Conservation (phyloP, 2,888 invertebrate species). For the Epinotia brunnichana region DNA sequence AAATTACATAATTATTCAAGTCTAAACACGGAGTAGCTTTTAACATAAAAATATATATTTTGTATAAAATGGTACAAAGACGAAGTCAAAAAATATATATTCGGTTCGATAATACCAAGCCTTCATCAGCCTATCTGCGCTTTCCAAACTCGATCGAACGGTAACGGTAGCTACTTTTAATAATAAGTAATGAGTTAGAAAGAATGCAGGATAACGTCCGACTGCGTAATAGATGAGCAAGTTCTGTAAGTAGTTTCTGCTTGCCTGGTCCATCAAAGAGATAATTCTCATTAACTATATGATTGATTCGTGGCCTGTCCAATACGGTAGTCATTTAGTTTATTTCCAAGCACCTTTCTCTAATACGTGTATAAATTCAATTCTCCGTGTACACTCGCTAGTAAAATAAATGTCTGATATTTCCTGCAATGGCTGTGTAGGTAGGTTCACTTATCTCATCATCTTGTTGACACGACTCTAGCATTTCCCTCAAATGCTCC, state of each 20-base stretch:
- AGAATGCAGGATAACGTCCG: slow-evolving; percentile 68
- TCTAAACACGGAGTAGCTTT: not conserved
- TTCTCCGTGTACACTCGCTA: not conserved
- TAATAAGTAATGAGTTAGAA: slow-evolving; percentile 76
- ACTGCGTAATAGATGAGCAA: slow-evolving; percentile 60
- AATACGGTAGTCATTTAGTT: slow-evolving; percentile 70
- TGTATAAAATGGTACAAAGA: not conserved
- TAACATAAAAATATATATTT: not conserved
- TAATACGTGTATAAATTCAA: slow-evolving; percentile 4
- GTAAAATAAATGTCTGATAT: not conserved
- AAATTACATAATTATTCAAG: slow-evolving; percentile 8
- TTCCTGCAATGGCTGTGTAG: not conserved
- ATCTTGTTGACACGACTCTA: slow-evolving; percentile 1
- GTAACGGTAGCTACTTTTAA: slow-evolving; percentile 77
- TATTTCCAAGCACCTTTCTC: slow-evolving; percentile 10
- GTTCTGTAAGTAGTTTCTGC: slow-evolving; percentile 53
- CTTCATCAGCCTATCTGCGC: slow-evolving; percentile 49
- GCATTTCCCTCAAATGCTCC: slow-evolving; percentile 15
- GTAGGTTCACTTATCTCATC: slow-evolving; percentile 10
- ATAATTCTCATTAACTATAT: slow-evolving; percentile 65
- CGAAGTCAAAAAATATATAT: not conserved
- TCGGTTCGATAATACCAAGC: not conserved
- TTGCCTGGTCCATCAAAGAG: slow-evolving; percentile 58
- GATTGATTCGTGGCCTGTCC: slow-evolving; percentile 72
- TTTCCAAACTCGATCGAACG: slow-evolving; percentile 51